A percentile compares a stretch with the other conserved stretches of the same genome.
Conservation (phyloP, 2,888 invertebrate genomes). For the Axea sp. region DNA sequence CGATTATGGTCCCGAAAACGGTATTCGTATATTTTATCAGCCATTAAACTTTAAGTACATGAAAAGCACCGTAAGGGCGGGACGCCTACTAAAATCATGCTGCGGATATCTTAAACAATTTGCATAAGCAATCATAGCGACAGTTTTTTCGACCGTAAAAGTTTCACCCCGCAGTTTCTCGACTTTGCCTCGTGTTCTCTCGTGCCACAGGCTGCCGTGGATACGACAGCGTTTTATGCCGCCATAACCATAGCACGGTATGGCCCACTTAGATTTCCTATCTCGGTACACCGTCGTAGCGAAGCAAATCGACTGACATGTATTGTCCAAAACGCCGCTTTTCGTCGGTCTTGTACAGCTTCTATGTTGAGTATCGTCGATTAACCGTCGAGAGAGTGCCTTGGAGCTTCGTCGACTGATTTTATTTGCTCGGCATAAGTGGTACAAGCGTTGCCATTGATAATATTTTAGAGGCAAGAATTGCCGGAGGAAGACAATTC, state of each 20-base stretch:
- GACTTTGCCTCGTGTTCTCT: conserved; percentile 63
- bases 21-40: conserved; percentile 39
- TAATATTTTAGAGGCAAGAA: no score
- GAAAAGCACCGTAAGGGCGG: conserved; percentile 48
- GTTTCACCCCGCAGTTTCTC: conserved; percentile 71
- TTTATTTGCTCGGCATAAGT: no score
- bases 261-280: conserved; percentile 80
- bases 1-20: conserved; percentile 30
- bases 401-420: conserved; percentile 7
- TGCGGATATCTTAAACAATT: conserved; percentile 79
- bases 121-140: conserved; percentile 79
- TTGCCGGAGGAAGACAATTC: conserved; percentile 60
- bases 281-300: conserved; percentile 71
- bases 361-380: conserved; percentile 50
- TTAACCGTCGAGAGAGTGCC: conserved; percentile 64
- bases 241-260: conserved; percentile 78
- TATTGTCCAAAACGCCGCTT: conserved; percentile 71
- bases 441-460: no score
- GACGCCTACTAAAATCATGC: conserved; percentile 32
- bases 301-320: conserved; percentile 71
- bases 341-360: conserved; percentile 59
- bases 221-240: conserved; percentile 77
- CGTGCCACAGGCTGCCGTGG: conserved; percentile 64
- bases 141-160: conserved; percentile 78
- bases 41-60: conserved; percentile 55